Base-by-base conservation (phyloP, 2,797 vertebrate species). In the Liasis olivaceus region DNA sequence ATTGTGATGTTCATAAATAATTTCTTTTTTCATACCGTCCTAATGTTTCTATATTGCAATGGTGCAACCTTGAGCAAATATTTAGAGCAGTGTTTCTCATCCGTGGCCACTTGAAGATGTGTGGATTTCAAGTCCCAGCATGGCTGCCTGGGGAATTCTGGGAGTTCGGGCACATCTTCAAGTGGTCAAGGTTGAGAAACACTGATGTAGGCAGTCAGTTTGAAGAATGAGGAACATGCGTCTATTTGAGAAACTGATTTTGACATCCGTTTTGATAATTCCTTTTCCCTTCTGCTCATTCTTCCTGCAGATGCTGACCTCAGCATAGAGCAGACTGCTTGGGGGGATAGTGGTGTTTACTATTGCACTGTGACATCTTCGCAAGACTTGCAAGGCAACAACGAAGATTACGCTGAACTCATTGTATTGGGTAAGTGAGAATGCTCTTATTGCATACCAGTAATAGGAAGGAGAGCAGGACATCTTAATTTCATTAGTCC, bases 301-400 rank as follows among this genome's bases (percentile, higher is more conserved):
- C 36, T 28, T 77, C 87, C 2, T 59, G 6, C 94, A 99, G 99
- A 98, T 56, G 98, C 98, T 0, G 98, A 99, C 95, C 98, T 99
- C 90, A 98, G 97, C 64, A 97, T 99, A 0, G 98, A 97, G 0
- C 98, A 98, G 97, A 98, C 98, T 0, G 98, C 98, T 0, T 99
- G 98, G 99, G 99, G 98, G 0, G 99, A 99, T 97, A 98, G 98
- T 0, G 99, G 99, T 0, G 98, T 99, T 26, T 99, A 99, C 56
- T 92, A 98, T 84, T 99, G 99, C 92, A 97, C 96, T 0, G 98
- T 99, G 22, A 59, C 96, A 0, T 98, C 98, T 0, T 86, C 97
- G 0, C 97, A 98, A 92, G 99, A 99, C 93, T 97, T 99, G 14
- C 88, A 97, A 3, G 99, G 99, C 26, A 99, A 98, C 93, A 96